Evolutionary conservation across 2,888 invertebrate species (phyloP), one percentile per base, ranked within the genome.

Genomic region (Aelia acuminata): DNA sequence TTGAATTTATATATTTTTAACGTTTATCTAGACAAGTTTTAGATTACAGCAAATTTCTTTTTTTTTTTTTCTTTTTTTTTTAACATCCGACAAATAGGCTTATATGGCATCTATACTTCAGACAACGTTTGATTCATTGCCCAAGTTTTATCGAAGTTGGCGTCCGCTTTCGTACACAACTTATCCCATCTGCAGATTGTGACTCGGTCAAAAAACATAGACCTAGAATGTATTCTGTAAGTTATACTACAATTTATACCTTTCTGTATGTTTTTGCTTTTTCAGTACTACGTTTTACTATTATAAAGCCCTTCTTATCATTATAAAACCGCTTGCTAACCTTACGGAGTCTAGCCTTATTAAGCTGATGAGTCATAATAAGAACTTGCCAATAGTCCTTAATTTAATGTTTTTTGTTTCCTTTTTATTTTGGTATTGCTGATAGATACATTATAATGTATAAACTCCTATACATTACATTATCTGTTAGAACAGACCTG

Each of bases 101-200:
- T 70, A 70, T 70, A 35, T 20, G 5, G 18, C 63, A 70, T 18
- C 63, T 18, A 18, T 35, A 70, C 57, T 57, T 57, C 63, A 18
- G 63, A 35, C 31, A 35, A 70, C 31, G 35, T 35, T 35, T 70
- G 63, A 70, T 26, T 35, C 35, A 70, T 70, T 70, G 63, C 63
- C 31, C 18, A 70, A 70, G 63, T 70, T 70, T 70, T 18, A 35
- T 35, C 15, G 31, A 70, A 70, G 15, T 70, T 70, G 35, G 63
- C 31, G 63, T 70, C 63, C 63, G 20, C 20, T 70, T 70, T 70
- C 35, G 31, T 70, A 31, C 63, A 70, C 63, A 70, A 70, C 63
- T 70, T 70, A 70, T 70, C 63, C 18, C 63, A 35, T 70, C 7
- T 70, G 13, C 22, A 35, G 63, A 70, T 57, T 35, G 63, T 20